Evolutionary conservation across 2,888 invertebrate species (phyloP).

Genomic region (Mythimna pallens): DNA sequence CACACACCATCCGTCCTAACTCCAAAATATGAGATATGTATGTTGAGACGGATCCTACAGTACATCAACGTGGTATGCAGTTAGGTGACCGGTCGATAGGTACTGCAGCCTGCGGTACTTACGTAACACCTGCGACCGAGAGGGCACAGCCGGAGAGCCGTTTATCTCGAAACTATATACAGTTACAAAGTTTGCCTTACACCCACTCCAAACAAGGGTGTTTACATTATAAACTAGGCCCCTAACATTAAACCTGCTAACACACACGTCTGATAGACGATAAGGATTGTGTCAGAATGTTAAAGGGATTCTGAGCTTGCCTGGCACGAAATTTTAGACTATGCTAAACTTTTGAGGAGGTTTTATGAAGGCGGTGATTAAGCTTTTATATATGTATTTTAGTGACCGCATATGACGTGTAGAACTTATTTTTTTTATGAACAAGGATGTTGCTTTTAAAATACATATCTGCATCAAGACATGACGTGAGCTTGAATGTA

Average conservation of each 20-base stretch:
- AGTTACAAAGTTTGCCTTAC: conserved; percentile 76
- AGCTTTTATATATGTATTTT: conserved; percentile 14
- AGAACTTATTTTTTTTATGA: conserved; percentile 1
- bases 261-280: conserved; percentile 49
- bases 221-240: conserved; percentile 69
- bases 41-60: conserved; percentile 6
- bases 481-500: background rate
- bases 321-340: conserved; percentile 16
- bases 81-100: conserved; percentile 79
- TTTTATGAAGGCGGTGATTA: conserved; percentile 9
- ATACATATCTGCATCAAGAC: conserved; percentile 13
- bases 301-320: conserved; percentile 3
- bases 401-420: conserved; percentile 13
- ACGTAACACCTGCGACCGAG: conserved; percentile 79
- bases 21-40: background rate
- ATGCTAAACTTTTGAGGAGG: background rate
- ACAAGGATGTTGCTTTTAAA: conserved; percentile 17
- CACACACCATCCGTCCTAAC: background rate
- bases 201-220: conserved; percentile 72
- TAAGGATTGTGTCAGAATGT: conserved; percentile 36
- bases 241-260: conserved; percentile 48
- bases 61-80: conserved; percentile 55
- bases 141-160: conserved; percentile 40
- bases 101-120: conserved; percentile 77
- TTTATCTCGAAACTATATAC: conserved; percentile 77